phyloP scores from a whole-genome alignment of 1,140 invertebrate genomes.

The Orius insidiosus region DNA sequence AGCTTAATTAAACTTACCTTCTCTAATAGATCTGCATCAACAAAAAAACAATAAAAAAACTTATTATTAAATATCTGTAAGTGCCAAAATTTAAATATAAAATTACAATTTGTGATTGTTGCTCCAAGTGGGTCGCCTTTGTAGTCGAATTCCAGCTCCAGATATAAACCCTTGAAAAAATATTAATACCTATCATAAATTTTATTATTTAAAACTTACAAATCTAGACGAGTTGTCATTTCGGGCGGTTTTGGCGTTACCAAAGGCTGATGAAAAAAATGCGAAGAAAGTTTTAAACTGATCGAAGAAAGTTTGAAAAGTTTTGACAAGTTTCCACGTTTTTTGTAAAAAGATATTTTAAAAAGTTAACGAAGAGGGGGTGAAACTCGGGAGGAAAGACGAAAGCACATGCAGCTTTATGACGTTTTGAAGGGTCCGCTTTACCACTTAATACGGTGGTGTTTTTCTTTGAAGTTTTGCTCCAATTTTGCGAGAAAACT shows the following conservation, averaged over 20 bases:
- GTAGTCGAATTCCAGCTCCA: conserved; percentile 58
- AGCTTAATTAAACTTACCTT: conserved; percentile 38
- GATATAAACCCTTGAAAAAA: conserved; percentile 56
- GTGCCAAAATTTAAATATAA: conserved; percentile 5
- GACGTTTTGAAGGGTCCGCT: too few species aligned
- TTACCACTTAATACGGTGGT: too few species aligned
- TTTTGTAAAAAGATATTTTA: too few species aligned
- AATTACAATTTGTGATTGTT: conserved; percentile 60
- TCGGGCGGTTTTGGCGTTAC: conserved; percentile 64
- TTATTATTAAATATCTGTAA: conserved; percentile 9
- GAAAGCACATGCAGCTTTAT: too few species aligned
- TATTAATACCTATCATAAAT: not conserved
- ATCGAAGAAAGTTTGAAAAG: too few species aligned
- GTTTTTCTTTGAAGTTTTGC: too few species aligned
- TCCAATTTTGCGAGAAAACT: too few species aligned
- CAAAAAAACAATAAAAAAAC: conserved; percentile 21
- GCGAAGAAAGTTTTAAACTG: too few species aligned
- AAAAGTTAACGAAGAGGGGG: too few species aligned
- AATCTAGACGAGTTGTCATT: conserved; percentile 75
- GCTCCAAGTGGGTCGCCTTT: conserved; percentile 61
- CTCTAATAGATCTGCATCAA: conserved; percentile 54
- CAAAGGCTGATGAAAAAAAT: conserved; percentile 41
- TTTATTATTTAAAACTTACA: conserved; percentile 33
- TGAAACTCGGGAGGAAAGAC: too few species aligned
- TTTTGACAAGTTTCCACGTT: too few species aligned